Percentiles rank a stretch among this genome's conserved stretches.
Evolutionary conservation across 1,140 invertebrate species (phyloP).

Genomic region (Saxidomus purpurata): DNA sequence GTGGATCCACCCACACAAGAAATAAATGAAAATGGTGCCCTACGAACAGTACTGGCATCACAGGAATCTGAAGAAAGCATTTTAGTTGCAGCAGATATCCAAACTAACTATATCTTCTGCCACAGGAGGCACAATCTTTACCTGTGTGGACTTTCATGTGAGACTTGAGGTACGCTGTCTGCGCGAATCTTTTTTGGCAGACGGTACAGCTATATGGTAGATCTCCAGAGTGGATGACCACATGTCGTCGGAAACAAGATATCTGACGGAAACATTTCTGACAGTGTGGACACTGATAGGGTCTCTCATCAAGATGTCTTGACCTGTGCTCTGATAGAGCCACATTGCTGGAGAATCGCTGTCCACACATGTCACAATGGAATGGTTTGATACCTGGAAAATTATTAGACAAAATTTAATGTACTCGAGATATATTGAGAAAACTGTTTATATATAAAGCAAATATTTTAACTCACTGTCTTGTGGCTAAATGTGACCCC

Average conservation of each 20-base stretch:
- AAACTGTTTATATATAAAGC: too few species aligned
- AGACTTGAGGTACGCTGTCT: slow-evolving; percentile 82
- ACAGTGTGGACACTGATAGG: slow-evolving; percentile 80
- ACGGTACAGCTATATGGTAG: slow-evolving; percentile 78
- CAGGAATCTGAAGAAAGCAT: too few species aligned
- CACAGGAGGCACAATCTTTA: too few species aligned
- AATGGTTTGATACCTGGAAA: slow-evolving; percentile 84
- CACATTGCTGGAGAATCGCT: slow-evolving; percentile 82
- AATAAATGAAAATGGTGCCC: too few species aligned
- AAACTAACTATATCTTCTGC: too few species aligned
- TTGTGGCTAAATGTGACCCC: too few species aligned
- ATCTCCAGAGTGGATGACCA: slow-evolving; percentile 80
- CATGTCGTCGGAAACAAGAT: slow-evolving; percentile 80
- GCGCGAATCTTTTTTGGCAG: slow-evolving; percentile 80
- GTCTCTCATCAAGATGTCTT: slow-evolving; percentile 78
- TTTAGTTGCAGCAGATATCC: too few species aligned
- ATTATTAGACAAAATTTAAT: too few species aligned
- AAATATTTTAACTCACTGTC: too few species aligned
- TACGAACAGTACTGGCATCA: too few species aligned
- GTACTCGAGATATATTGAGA: too few species aligned
- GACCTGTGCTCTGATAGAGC: slow-evolving; percentile 82
- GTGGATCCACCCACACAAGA: too few species aligned
- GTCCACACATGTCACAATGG: slow-evolving; percentile 81
- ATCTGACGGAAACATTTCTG: slow-evolving; percentile 81
- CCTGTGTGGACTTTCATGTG: slow-evolving; percentile 85